Conservation (phyloP, 2,888 invertebrate genomes). For the Ennomos fuscantarius region DNA sequence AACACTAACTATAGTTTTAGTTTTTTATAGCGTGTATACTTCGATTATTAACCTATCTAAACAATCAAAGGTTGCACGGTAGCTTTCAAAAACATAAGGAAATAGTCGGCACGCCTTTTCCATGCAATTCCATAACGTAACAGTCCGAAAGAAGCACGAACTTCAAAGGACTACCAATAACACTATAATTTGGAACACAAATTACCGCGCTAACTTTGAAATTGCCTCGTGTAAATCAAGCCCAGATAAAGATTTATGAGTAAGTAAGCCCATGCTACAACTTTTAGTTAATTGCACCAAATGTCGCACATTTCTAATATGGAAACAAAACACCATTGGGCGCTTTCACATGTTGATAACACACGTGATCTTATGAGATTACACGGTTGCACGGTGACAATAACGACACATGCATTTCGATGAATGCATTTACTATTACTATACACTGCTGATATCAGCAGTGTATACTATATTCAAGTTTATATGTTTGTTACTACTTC, state of each 20-base stretch:
- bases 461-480: too few species aligned
- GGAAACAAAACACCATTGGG: too few species aligned
- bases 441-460: too few species aligned
- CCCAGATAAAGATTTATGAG: conserved; percentile 4
- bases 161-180: conserved; percentile 34
- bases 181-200: conserved; percentile 30
- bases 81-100: conserved; percentile 40
- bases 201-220: conserved; percentile 28
- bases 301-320: too few species aligned
- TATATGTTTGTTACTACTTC: too few species aligned
- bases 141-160: conserved; percentile 42
- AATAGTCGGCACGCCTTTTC: conserved; percentile 39
- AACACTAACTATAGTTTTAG: too few species aligned
- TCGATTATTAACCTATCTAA: background rate
- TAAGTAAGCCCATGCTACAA: background rate
- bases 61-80: conserved; percentile 41
- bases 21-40: too few species aligned
- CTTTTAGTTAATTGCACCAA: background rate
- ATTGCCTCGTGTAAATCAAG: conserved; percentile 3
- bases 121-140: conserved; percentile 44
- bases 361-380: too few species aligned
- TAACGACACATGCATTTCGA: too few species aligned
- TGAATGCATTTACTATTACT: too few species aligned
- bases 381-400: too few species aligned
- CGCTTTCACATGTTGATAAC: too few species aligned